Conservation (phyloP, 1,140 invertebrate species). For the Eumaeus atala region DNA sequence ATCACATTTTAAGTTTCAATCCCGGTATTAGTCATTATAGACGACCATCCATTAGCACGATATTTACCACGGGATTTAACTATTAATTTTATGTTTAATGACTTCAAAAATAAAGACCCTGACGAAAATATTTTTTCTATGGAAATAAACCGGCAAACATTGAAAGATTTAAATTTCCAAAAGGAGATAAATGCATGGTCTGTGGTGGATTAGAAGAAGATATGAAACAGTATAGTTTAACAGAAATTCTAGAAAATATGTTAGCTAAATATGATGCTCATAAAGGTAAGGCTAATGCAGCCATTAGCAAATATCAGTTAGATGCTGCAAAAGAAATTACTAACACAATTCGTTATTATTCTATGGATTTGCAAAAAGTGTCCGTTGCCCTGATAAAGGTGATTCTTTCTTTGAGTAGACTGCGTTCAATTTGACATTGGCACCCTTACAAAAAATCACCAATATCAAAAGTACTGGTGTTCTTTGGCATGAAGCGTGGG, state of each 20-base stretch:
- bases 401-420: slow-evolving; percentile 15
- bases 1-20: slow-evolving; percentile 12
- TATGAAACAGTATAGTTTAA: too few relatives aligned
- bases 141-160: slow-evolving; percentile 14
- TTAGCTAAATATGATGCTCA: slow-evolving; percentile 6
- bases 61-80: slow-evolving; percentile 11
- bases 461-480: slow-evolving; percentile 7
- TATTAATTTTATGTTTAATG: slow-evolving; percentile 13
- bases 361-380: slow-evolving; percentile 16
- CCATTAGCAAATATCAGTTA: slow-evolving; percentile 10
- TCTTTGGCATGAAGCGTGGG: slow-evolving; percentile 7
- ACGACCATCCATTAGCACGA: slow-evolving; percentile 12
- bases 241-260: not conserved
- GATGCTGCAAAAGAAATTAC: slow-evolving; percentile 12
- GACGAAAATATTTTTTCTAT: slow-evolving; percentile 10
- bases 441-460: slow-evolving; percentile 10
- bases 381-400: slow-evolving; percentile 9
- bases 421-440: slow-evolving; percentile 11
- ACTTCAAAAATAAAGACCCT: slow-evolving; percentile 8
- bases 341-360: slow-evolving; percentile 10
- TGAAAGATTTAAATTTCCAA: slow-evolving; percentile 15
- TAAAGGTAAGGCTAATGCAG: slow-evolving; percentile 13
- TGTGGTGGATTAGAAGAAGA: slow-evolving; percentile 4
- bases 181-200: slow-evolving; percentile 13
- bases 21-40: slow-evolving; percentile 11